Conservation (phyloP, 2,797 vertebrate genomes). For the Pseudochirops cupreus region DNA sequence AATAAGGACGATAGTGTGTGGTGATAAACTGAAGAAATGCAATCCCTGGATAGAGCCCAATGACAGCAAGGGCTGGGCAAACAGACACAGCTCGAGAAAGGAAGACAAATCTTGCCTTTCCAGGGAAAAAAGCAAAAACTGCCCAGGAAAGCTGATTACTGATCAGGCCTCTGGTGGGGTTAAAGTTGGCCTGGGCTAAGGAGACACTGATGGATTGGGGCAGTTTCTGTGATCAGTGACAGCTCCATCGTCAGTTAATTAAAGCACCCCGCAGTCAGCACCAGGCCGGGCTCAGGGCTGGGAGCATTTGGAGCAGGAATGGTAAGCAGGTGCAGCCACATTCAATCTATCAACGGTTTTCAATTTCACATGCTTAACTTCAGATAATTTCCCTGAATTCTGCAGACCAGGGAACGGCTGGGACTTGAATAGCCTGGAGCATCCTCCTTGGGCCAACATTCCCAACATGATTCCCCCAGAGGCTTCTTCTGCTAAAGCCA, state of each 20-base stretch:
- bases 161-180: not conserved
- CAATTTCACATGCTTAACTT: not conserved
- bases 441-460: not conserved
- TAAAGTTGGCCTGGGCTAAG: constrained; percentile 32
- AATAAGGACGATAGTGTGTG: not conserved
- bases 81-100: not conserved
- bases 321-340: constrained; percentile 27
- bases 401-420: not conserved
- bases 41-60: constrained; percentile 44
- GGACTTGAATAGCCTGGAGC: not conserved
- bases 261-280: constrained; percentile 9
- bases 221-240: constrained; percentile 27
- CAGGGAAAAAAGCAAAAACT: not conserved
- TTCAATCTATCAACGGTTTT: not conserved
- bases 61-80: not conserved
- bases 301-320: constrained; percentile 9
- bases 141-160: constrained; percentile 14
- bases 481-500: not conserved
- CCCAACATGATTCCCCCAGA: not conserved
- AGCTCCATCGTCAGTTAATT: constrained; percentile 29
- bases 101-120: not conserved
- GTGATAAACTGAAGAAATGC: constrained; percentile 25
- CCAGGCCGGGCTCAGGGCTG: not conserved
- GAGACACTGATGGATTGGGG: constrained; percentile 14
- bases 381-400: not conserved